Base-by-base conservation (phyloP, 1,140 invertebrate species). In the Geopemphigus sp. region DNA sequence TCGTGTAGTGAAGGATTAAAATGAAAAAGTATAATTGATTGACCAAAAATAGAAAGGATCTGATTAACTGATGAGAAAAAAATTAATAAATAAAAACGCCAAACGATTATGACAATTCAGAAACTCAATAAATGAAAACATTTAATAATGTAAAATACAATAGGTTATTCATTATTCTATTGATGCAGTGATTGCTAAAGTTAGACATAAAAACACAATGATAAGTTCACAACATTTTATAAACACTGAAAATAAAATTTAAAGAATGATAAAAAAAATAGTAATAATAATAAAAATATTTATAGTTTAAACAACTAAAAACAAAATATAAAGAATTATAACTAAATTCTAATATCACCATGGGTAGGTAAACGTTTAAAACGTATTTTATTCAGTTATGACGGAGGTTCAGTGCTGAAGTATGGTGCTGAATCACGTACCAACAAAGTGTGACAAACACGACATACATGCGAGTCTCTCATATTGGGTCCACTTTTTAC, bases 361-460 rank as follows among this genome's bases (percentile, higher is more conserved):
- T 63, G 56, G 47, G 24, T 50, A 68, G 72, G 54, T 76, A 76
- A 66, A 66, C 63, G 0, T 66, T n/a, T 66, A 1, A 47, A 76
- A n/a, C 54, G 10, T 39, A 57, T 56, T 61, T 78, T 78, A 26
- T 61, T 78, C 26, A 78, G 15, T 50, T 63, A 61, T 63, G 74
- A 78, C 78, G 90, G 93, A 83, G 93, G 91, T 85, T 94, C 92
- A 80, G 91, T 93, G 87, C 94, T 96, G 87, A 98, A 98, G 88
- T 97, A 98, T 59, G 96, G 96, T 82, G 95, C 94, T 61, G 94
- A 93, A 86, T 97, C 92, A 84, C 92, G 92, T 83, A 95, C 95
- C 83, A 99, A 91, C 82, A 99, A 89, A 47, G 97, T 99, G 88
- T 98, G 95, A 88, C 97, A 99, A 78, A 98, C 95, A 87, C 94